Evolutionary conservation across 2,888 invertebrate genomes (phyloP), one percentile per base, ranked within the genome.

Genomic region (Agrenia bidenticulata): DNA sequence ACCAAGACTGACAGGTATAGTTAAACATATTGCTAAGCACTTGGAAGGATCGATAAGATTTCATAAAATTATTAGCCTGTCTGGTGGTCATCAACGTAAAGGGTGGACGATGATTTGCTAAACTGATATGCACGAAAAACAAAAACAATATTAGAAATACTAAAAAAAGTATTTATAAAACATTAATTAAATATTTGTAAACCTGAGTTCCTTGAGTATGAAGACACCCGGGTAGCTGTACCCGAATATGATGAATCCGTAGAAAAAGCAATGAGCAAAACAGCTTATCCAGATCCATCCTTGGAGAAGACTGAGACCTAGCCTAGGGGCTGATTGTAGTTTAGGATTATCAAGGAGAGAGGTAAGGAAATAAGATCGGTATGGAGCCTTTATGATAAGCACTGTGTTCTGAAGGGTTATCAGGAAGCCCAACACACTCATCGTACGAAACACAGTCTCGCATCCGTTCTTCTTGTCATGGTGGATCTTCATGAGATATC

Each of bases 291-390:
- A 62, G 1, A 19, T 26, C 37, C 61, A 59, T 1, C 26, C 23
- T 9, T 58, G 19, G 27, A 62, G 19, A 19, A 64, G 1, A 21
- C 56, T 51, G 11, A 64, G 1, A 4, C 37, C 9, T n/a, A 55
- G 11, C 2, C 50, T 21, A 17, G 45, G 23, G 17, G 21, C 24
- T 5, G 24, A 17, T 11, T 4, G 5, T 11, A 11, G 5, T 11
- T 11, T 32, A 37, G 63, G 56, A 15, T 64, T 26, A 1, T 15
- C 1, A n/a, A 67, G 23, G 1, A 67, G n/a, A 13, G 64, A 64
- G 0, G 68, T 68, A n/a, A 68, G 32, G 26, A 64, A 68, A 23
- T 68, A 64, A 7, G 37, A 26, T 15, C 49, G 17, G 1, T 60
- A 1, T 1, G 66, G 63, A 19, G 50, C n/a, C n/a, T 32, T 23